Percentiles rank a stretch among this genome's conserved stretches.
phyloP scores from a whole-genome alignment of 2,797 vertebrate genomes.

The Melanotaenia pygmaea region DNA sequence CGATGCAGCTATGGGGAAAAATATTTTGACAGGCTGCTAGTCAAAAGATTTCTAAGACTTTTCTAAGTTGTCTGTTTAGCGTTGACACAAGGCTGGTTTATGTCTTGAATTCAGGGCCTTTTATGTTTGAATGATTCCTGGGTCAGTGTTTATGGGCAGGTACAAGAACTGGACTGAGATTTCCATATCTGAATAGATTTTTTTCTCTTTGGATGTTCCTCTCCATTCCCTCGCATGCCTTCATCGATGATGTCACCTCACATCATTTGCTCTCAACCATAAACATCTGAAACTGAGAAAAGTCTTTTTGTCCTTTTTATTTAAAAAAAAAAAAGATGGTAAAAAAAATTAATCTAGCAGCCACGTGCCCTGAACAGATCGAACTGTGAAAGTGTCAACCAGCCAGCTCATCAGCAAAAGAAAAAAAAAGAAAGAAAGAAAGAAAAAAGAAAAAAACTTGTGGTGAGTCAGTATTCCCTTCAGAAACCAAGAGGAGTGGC shows the following conservation, averaged over 20 bases:
- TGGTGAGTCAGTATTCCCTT: slow-evolving; percentile 60
- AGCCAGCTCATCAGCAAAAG: slow-evolving; percentile 24
- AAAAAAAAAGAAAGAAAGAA: neutral
- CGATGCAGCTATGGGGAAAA: neutral
- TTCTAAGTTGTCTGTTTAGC: neutral
- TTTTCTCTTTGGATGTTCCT: slow-evolving; percentile 31
- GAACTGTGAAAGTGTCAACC: slow-evolving; percentile 32
- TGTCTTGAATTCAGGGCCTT: neutral
- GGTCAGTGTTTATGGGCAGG: neutral
- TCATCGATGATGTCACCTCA: slow-evolving; percentile 47
- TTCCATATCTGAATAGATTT: slow-evolving; percentile 1
- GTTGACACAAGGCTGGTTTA: neutral
- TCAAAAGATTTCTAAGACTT: neutral
- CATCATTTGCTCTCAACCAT: slow-evolving; percentile 36
- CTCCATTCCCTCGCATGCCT: slow-evolving; percentile 41
- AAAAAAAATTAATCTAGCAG: slow-evolving; percentile 31
- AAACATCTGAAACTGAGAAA: slow-evolving; percentile 32
- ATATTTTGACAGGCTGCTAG: neutral
- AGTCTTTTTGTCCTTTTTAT: slow-evolving; percentile 1
- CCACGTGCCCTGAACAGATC: slow-evolving; percentile 18
- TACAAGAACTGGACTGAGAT: neutral
- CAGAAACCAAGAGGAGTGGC: slow-evolving; percentile 55
- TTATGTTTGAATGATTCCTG: neutral
- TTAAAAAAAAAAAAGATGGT: neutral
- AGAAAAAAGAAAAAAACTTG: slow-evolving; percentile 4